Evolutionary conservation across 2,888 invertebrate species (phyloP).

Genomic region (Diarsia brunnea): DNA sequence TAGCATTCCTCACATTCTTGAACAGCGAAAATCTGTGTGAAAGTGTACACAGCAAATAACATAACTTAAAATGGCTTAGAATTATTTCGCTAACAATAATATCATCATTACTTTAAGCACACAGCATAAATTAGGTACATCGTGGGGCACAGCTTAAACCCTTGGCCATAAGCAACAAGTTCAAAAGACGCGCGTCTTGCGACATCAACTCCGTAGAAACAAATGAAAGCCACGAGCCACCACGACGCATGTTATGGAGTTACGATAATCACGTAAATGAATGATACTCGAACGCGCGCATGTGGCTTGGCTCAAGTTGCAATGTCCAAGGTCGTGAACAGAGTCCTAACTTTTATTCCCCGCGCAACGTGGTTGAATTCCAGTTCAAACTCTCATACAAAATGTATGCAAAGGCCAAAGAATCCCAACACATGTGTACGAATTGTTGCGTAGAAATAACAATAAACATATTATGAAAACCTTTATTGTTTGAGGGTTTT

Average conservation of each 20-base stretch:
- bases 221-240: neutral
- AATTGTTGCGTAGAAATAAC: constrained; percentile 65
- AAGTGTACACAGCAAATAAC: constrained; percentile 9
- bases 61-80: constrained; percentile 7
- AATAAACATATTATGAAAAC: constrained; percentile 69
- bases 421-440: constrained; percentile 58
- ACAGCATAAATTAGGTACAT: constrained; percentile 45
- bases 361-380: constrained; percentile 46
- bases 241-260: neutral
- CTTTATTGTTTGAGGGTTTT: constrained; percentile 65
- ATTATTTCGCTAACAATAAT: constrained; percentile 30
- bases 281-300: neutral
- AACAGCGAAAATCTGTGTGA: neutral
- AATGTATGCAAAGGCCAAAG: constrained; percentile 61
- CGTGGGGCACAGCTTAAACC: neutral
- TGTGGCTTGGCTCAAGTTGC: neutral
- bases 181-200: neutral
- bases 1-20: constrained; percentile 14
- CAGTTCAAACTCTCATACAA: constrained; percentile 53
- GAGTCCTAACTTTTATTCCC: constrained; percentile 26
- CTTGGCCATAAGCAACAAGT: neutral
- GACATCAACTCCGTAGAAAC: neutral
- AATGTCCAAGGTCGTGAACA: neutral
- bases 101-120: constrained; percentile 33
- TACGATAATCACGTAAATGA: neutral